A percentile compares a stretch with the other conserved stretches of the same genome.
phyloP scores from a whole-genome alignment of 2,113 vertebrate genomes.

The Bos indicus region DNA sequence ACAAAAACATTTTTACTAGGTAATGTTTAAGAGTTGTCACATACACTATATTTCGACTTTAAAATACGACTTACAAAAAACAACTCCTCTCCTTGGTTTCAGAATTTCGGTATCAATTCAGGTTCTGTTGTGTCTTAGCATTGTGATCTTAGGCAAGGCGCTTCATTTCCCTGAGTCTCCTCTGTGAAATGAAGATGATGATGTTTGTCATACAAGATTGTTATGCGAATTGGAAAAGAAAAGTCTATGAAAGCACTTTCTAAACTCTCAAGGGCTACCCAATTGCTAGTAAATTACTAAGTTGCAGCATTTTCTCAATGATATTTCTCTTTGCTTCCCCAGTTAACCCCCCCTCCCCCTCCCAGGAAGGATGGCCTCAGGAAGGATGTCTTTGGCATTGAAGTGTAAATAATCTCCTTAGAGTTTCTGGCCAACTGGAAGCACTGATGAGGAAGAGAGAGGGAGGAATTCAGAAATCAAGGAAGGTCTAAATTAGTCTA shows the following conservation, averaged over 20 bases:
- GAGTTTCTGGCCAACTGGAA: neutral
- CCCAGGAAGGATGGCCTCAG: neutral
- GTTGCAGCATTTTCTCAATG: neutral
- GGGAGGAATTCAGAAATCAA: neutral
- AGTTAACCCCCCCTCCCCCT: fast-evolving
- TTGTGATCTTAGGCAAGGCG: neutral
- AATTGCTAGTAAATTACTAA: neutral
- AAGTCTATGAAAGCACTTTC: neutral
- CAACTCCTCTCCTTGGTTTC: neutral
- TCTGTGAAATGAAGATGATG: neutral
- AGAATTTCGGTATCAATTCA: neutral
- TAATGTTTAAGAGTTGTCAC: neutral
- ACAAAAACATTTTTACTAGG: neutral
- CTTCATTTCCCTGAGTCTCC: neutral
- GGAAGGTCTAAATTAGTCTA: neutral
- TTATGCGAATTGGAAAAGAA: neutral
- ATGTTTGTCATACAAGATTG: neutral
- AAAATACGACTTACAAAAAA: neutral
- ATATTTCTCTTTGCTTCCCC: neutral
- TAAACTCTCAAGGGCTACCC: neutral
- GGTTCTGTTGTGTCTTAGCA: neutral
- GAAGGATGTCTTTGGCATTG: neutral
- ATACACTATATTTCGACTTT: neutral
- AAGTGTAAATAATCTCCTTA: neutral
- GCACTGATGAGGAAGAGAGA: neutral